Base-by-base conservation (phyloP, 2,888 invertebrate species). In the Listrodromus nycthemerus region DNA sequence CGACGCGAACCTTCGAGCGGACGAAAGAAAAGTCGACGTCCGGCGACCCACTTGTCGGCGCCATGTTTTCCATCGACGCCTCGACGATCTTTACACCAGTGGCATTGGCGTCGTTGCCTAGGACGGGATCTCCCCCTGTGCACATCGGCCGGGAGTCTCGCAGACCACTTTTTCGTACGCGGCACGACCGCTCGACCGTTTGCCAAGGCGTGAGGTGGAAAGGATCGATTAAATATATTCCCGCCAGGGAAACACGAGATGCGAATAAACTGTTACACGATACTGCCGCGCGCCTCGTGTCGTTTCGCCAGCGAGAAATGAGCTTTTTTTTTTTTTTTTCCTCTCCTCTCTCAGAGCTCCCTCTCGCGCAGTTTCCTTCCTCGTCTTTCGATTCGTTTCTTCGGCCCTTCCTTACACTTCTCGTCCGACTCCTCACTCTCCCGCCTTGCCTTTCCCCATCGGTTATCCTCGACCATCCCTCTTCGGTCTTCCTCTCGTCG, bases 241-340 rank as follows among this genome's bases (percentile, higher is more conserved):
- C 87, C 78, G 81, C 76, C 74, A 79, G 85, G 83, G 92, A 90
- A 90, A 91, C 89, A 89, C 89, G 88, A 89, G 91, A 91, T 87
- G 86, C 88, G 89, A 90, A 92, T 91, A 92, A 92, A 92, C 87
- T 91, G 91, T 90, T 89, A 91, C 88, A 87, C 89, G 91, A 91
- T 90, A 91, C 91, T 88, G 86, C 86, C 86, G 82, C 85, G 79
- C 82, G 82, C 55, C 84, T 85, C 63, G 84, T 61, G 74, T 85
- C 85, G 85, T 83, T 41, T 82, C 85, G 66, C 41, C 76, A 27
- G 76, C 74, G 80, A 79, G 85, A 82, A 81, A 77, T 45, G 70
- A 78, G 50, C 66, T 48, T 77, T 67, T 82, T n/a, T 80, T 82
- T 69, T 69, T 67, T 66, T n/a, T 30, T 41, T 13, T 41, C 41